These are phyloP conservation scores for Stenichneumon culpator DNA, from an alignment of 2,888 invertebrate species.

Conservation along the genomic window DNA sequence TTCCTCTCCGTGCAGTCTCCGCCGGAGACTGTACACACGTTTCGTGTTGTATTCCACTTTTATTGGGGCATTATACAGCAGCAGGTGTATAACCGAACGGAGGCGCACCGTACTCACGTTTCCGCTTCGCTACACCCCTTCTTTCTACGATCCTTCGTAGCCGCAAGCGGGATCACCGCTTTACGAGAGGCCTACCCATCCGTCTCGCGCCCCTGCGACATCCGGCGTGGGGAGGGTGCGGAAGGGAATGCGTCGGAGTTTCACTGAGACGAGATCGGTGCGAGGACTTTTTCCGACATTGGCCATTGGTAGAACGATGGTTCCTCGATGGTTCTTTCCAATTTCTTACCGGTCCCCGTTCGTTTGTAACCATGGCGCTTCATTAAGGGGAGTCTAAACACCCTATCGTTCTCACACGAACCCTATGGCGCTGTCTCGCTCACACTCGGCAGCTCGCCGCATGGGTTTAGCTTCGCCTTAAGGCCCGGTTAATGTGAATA, in stretches of 20 bases:
- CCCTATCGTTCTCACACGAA: too few relatives aligned
- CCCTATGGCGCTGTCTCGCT: too few relatives aligned
- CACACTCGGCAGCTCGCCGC: too few relatives aligned
- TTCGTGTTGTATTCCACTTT: constrained; percentile 65
- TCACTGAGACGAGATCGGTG: constrained; percentile 10
- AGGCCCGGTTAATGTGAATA: too few relatives aligned
- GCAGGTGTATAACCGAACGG: constrained; percentile 39
- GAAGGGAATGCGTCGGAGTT: neutral
- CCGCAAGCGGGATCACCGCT: constrained; percentile 20
- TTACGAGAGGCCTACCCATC: constrained; percentile 24
- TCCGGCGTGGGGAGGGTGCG: neutral
- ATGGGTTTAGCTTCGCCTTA: too few relatives aligned
- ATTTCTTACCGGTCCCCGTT: constrained; percentile 8
- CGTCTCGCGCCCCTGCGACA: constrained; percentile 10
- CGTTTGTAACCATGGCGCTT: too few relatives aligned
- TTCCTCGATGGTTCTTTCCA: neutral
- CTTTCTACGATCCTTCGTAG: constrained; percentile 3
- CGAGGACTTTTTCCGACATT: constrained; percentile 9
- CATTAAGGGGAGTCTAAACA: too few relatives aligned
- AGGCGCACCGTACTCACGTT: constrained; percentile 13
- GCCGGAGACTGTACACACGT: constrained; percentile 34
- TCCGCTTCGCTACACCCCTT: constrained; percentile 21
- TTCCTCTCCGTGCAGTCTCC: constrained; percentile 20
- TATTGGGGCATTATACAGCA: constrained; percentile 69
- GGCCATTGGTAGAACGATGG: neutral